Conservation (phyloP, 92 coral and sea anemone species). For the Zoanthus gigantus region DNA sequence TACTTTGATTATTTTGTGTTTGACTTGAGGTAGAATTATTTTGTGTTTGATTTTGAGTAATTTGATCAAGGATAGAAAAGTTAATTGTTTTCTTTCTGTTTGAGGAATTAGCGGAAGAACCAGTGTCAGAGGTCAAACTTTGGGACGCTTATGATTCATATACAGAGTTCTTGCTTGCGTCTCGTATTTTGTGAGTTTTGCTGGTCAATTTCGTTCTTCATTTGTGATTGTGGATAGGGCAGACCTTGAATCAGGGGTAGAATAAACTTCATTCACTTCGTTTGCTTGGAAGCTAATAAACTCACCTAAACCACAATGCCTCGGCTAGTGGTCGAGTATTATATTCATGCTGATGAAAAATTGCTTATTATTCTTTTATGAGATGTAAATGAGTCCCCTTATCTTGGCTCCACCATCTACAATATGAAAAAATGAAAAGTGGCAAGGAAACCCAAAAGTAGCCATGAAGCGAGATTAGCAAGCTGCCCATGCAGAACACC, state of each 20-base stretch:
- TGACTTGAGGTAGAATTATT: background rate
- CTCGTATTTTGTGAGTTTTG: background rate
- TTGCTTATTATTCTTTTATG: too few species aligned
- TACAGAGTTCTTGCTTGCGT: background rate
- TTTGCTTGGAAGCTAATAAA: background rate
- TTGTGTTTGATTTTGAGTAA: background rate
- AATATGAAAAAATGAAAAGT: too few species aligned
- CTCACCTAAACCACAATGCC: too few species aligned
- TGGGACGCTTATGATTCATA: too few species aligned
- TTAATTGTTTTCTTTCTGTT: too few species aligned
- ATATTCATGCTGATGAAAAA: too few species aligned
- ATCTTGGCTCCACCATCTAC: constrained; percentile 25
- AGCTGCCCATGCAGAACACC: constrained; percentile 32
- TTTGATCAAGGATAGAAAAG: too few species aligned
- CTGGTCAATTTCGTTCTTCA: background rate
- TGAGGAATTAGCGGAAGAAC: too few species aligned
- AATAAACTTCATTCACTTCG: background rate
- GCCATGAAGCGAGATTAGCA: constrained; percentile 32
- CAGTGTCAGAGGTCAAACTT: too few species aligned
- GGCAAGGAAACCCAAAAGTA: too few species aligned
- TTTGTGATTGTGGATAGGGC: background rate
- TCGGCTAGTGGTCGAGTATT: too few species aligned
- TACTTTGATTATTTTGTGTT: background rate
- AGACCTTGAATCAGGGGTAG: background rate
- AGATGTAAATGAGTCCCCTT: background rate